Base-by-base conservation (phyloP, 2,888 invertebrate species). In the Bombylius discolor region DNA sequence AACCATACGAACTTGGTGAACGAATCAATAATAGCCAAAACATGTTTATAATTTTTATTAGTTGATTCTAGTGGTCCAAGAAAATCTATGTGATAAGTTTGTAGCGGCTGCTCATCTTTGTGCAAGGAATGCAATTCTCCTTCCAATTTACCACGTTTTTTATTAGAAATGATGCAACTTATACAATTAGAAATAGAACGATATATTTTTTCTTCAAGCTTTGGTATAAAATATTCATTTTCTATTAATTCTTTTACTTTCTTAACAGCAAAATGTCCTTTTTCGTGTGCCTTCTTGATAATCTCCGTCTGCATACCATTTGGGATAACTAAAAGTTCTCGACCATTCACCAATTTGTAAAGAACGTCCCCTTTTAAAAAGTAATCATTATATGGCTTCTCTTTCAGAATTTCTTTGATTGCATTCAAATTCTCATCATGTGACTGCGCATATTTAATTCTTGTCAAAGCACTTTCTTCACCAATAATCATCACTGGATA, bases 271-370 rank as follows among this genome's bases (percentile, higher is more conserved):
- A 58, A 58, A 23, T 56, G 55, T 14, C 58, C 58, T 33, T 56
- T 47, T 11, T 44, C 47, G 36, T 52, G 58, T 3, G 34, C 46
- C n/a, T 14, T 44, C 23, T 42, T 53, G 12, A 56, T 56, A 14
- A 56, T 53, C 45, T 58, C 53, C 12, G 47, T 57, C 44, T 59
- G 52, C 57, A 57, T 57, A 5, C 32, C 46, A 36, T 45, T 53
- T 23, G 57, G 57, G 5, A 55, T 51, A 5, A 57, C 57, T 32
- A 57, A 5, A 14, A 59, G 32, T 36, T 36, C 36, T 1, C 9
- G 6, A 8, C 36, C 36, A 3, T 36, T 9, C 1, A 8, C 4
- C 6, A 36, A 13, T 7, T 51, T 51, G 31, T 44, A 45, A 4
- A 51, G n/a, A 32, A 51, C 13, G 4, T 32, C 13, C 32, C 5